These are phyloP conservation scores for Xylophagus ater DNA, from an alignment of 2,888 invertebrate genomes.

Conservation along the genomic window DNA sequence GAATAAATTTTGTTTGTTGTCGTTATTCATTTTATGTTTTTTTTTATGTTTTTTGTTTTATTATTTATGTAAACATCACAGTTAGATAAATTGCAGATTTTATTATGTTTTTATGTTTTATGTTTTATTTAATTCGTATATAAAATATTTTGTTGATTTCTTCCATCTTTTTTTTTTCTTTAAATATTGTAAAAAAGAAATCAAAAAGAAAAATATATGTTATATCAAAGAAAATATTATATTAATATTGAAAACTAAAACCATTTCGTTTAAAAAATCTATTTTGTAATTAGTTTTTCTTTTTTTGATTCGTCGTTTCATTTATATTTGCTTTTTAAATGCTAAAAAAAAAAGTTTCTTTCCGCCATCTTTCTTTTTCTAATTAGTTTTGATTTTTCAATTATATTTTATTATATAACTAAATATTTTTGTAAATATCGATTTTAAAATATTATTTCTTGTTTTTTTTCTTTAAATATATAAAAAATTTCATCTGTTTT, in stretches of 20 bases:
- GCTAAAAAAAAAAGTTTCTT: no score
- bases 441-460: no score
- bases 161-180: no score
- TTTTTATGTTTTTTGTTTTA: slow-evolving; percentile 1
- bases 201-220: not conserved
- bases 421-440: slow-evolving; percentile 16
- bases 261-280: no score
- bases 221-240: no score
- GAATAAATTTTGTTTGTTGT: no score
- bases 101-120: not conserved
- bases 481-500: slow-evolving; percentile 15
- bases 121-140: not conserved
- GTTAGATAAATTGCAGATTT: slow-evolving; percentile 14
- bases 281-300: no score
- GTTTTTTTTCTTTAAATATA: slow-evolving; percentile 16
- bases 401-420: slow-evolving; percentile 10
- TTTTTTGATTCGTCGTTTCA: no score
- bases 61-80: slow-evolving; percentile 15
- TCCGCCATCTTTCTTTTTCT: slow-evolving; percentile 1
- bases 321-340: slow-evolving; percentile 7
- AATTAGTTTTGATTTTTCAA: slow-evolving; percentile 5
- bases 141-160: no score
- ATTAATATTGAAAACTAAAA: no score
- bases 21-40: no score
- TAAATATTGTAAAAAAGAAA: slow-evolving; percentile 5